Conservation (phyloP, 2,888 invertebrate species). For the Dicroscelio sp. region DNA sequence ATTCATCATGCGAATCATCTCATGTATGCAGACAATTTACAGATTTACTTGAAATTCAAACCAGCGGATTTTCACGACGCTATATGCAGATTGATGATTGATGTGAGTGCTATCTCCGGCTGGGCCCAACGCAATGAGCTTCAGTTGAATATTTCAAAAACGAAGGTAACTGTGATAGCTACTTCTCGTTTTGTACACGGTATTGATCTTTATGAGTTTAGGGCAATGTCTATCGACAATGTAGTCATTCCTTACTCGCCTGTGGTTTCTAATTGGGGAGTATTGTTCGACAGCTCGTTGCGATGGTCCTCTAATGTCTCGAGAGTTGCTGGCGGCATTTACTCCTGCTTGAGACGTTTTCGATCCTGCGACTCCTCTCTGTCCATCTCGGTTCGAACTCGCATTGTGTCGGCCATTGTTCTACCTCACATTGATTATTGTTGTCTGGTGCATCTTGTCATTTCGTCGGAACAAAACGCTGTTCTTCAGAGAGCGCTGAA, state of each 20-base stretch:
- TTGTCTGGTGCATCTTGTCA: background rate
- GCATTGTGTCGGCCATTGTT: background rate
- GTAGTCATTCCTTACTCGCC: background rate
- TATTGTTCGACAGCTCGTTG: background rate
- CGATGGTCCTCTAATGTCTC: background rate
- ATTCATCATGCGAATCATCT: background rate
- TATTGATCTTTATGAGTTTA: background rate
- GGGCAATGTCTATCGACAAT: background rate
- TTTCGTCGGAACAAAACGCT: background rate
- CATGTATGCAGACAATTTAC: background rate
- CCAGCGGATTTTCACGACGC: background rate
- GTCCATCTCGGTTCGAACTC: background rate
- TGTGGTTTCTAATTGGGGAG: background rate
- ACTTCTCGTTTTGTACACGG: background rate
- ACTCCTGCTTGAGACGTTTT: background rate
- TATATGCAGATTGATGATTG: background rate
- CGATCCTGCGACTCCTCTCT: background rate
- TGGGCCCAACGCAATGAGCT: background rate
- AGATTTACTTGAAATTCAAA: background rate
- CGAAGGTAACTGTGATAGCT: background rate
- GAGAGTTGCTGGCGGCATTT: background rate
- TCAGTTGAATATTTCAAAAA: background rate
- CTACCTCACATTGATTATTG: background rate
- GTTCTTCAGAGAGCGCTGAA: background rate
- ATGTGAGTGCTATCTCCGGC: background rate